Percentiles rank a stretch among this genome's conserved stretches.
Conservation (phyloP, 2,888 invertebrate genomes). For the Portevinia maculata region DNA sequence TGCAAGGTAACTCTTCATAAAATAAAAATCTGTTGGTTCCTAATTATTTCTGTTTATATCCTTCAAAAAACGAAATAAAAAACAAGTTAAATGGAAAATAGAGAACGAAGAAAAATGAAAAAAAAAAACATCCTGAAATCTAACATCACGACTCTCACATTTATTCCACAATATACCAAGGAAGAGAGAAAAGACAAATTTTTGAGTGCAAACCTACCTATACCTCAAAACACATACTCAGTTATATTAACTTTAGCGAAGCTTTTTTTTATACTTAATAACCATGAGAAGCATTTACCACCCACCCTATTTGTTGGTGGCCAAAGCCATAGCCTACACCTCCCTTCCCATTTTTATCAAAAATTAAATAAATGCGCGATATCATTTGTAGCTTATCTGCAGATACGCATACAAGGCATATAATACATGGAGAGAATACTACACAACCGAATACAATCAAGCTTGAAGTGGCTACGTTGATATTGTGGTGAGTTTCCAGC, state of each 20-base stretch:
- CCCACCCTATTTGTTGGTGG: conserved; percentile 17
- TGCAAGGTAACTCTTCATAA: conserved; percentile 34
- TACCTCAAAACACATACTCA: conserved; percentile 1
- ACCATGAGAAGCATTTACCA: conserved; percentile 16
- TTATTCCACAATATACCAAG: conserved; percentile 7
- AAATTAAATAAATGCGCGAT: conserved; percentile 39
- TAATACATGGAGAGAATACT: no score
- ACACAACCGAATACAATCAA: conserved; percentile 3
- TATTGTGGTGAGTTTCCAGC: conserved; percentile 38
- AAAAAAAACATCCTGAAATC: conserved; percentile 45
- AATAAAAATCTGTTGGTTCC: no score
- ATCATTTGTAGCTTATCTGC: conserved; percentile 57
- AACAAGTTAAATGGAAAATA: conserved; percentile 42
- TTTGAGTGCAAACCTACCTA: conserved; percentile 3
- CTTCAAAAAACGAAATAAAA: conserved; percentile 36
- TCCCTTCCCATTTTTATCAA: not conserved
- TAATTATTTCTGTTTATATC: not conserved
- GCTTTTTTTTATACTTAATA: conserved; percentile 34
- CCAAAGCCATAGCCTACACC: not conserved
- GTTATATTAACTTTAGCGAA: conserved; percentile 11
- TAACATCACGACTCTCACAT: conserved; percentile 29
- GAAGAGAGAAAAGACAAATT: conserved; percentile 14
- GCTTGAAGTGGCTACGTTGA: conserved; percentile 9
- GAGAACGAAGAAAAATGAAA: conserved; percentile 17
- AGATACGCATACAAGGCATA: conserved; percentile 38